Evolutionary conservation across 37 sponge, comb jelly and placozoan genomes (phyloP), one percentile per base, ranked within the genome.

Genomic region (Mnemiopsis leidyi): DNA sequence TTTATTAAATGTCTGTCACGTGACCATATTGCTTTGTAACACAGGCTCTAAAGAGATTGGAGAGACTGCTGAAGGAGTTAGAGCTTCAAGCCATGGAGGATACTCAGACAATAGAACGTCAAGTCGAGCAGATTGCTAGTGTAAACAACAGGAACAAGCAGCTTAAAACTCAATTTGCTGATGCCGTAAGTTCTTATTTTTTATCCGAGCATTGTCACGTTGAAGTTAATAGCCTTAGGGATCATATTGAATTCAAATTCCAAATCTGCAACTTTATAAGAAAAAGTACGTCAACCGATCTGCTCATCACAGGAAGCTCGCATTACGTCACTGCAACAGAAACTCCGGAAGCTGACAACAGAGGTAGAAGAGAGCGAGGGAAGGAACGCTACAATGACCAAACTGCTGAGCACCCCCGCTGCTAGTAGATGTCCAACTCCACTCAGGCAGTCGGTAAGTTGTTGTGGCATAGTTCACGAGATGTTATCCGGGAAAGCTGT

Each of bases 81-180:
- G 90, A 85, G 90, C 0, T 85, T 23, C 90, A 85, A 37, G 23
- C 24, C 3, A 37, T 23, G n/a, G 90, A 85, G 24, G 26, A 18
- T 39, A 85, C 25, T n/a, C 40, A 85, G 90, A 32, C 90, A 0
- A 23, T 85, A 9, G 61, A 38, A 33, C 9, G 90, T 39, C 90
- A 85, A 39, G 90, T 85, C n/a, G 90, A 85, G 9, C 90, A 85
- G 61, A 85, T 85, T 1, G 36, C 90, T n/a, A 40, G 7, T 38
- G 38, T 85, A 9, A 85, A 33, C 35, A 85, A 85, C 61, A 38
- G 90, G 48, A 85, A 85, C 61, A 85, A 85, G 23, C 90, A 85
- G 36, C 90, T 85, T 25, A 85, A 85, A 33, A 38, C 40, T 18
- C 29, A 40, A 2, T 40, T 85, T 29, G 90, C 90, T 85, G 90